phyloP scores from a whole-genome alignment of 2,888 invertebrate species.

The Campaea margaritaria region DNA sequence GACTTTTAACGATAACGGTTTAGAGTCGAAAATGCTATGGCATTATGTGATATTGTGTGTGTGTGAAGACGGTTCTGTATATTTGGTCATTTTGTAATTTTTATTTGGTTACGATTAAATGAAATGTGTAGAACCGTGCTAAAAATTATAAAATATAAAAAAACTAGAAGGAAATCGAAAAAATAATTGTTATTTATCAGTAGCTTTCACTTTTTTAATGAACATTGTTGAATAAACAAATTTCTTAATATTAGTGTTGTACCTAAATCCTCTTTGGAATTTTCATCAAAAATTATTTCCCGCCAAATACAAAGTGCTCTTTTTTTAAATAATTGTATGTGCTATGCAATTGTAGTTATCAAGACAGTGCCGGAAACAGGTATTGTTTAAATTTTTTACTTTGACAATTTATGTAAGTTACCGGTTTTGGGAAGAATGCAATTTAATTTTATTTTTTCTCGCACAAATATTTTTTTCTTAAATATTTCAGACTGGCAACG shows the following conservation, averaged over 20 bases:
- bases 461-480: slow-evolving; percentile 26
- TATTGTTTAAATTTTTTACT: slow-evolving; percentile 34
- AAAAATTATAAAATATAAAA: too few species aligned
- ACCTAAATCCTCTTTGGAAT: too few species aligned
- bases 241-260: too few species aligned
- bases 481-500: background rate
- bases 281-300: slow-evolving; percentile 34
- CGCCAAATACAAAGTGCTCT: slow-evolving; percentile 46
- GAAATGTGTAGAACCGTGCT: too few species aligned
- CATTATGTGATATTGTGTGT: slow-evolving; percentile 60
- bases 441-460: slow-evolving; percentile 18
- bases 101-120: slow-evolving; percentile 7
- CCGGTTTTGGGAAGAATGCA: slow-evolving; percentile 19
- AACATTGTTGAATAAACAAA: too few species aligned
- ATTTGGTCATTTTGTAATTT: slow-evolving; percentile 26
- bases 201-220: too few species aligned
- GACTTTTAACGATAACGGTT: slow-evolving; percentile 69
- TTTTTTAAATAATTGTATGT: background rate
- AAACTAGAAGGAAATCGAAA: too few species aligned
- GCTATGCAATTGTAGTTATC: background rate
- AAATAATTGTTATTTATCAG: too few species aligned
- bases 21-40: slow-evolving; percentile 51
- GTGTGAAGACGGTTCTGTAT: slow-evolving; percentile 29
- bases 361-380: slow-evolving; percentile 2
- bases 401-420: slow-evolving; percentile 13